Base-by-base conservation (phyloP, 2,113 vertebrate genomes). In the Trochalopteron elliotii region DNA sequence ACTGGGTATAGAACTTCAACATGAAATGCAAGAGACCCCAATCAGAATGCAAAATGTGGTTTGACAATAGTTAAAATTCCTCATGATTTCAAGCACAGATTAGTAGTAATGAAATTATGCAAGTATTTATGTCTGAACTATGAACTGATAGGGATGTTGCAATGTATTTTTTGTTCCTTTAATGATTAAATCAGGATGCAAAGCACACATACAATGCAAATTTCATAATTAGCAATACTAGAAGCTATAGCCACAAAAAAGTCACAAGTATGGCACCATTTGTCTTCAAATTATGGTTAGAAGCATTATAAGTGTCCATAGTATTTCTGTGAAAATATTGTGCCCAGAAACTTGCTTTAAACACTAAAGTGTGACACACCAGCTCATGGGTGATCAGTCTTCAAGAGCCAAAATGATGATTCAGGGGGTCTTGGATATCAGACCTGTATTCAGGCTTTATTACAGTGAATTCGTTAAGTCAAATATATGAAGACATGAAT, bases 321-420 rank as follows among this genome's bases (percentile, higher is more conserved):
- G 25, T 24, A 39, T 37, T 55, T 25, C 17, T 59, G 22, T 80
- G 59, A 84, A 87, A 69, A 71, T 37, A 68, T 14, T 28, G 11
- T 33, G 7, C 30, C 23, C 2, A 8, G 22, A 75, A 57, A 45
- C 5, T 23, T 65, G 8, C 14, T 68, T 80, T 67, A 31, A 63
- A 57, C 0, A 0, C 4, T 42, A 11, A 75, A n/a, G 2, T 40
- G 28, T 14, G 47, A 19, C 7, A 19, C 9, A 74, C 2, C 4
- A 50, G 5, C 8, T 90, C 10, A 33, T 1, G 0, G 2, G 5
- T 50, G 12, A n/a, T 74, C 23, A 50, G 44, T 33, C 44, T 37
- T 72, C 27, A 57, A n/a, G 16, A 80, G 3, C 7, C 20, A 55
- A 80, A 76, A 55, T 39, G 31, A 60, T 20, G 33, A 45, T 27